phyloP scores from a whole-genome alignment of 1,140 invertebrate species.

The Leptinotarsa lineolata region DNA sequence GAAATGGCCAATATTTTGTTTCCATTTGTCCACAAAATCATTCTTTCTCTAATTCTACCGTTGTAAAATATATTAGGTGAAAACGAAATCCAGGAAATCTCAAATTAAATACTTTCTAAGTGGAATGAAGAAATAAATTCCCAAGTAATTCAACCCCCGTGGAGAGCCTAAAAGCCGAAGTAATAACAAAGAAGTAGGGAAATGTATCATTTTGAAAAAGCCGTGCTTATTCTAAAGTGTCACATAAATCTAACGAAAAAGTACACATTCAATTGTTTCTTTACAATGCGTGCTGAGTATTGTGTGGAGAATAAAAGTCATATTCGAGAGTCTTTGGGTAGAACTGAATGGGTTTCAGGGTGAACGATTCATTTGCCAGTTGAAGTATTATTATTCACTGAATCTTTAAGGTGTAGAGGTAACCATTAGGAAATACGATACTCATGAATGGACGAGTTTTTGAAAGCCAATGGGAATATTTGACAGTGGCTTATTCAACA shows the following conservation, averaged over 20 bases:
- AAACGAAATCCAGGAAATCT: neutral
- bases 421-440: too few species aligned
- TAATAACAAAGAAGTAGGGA: conserved; percentile 1
- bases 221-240: conserved; percentile 6
- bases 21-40: too few species aligned
- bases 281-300: neutral
- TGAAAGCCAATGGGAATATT: too few species aligned
- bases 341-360: too few species aligned
- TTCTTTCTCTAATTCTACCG: too few species aligned
- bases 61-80: neutral
- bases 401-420: too few species aligned
- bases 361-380: too few species aligned
- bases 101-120: neutral
- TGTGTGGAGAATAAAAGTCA: neutral
- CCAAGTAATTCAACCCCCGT: neutral
- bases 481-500: too few species aligned
- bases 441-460: too few species aligned
- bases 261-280: conserved; percentile 1
- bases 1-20: too few species aligned
- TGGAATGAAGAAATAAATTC: neutral
- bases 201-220: conserved; percentile 1
- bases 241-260: conserved; percentile 8
- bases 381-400: too few species aligned
- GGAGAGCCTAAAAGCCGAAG: conserved; percentile 4
- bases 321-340: neutral